Base-by-base conservation (phyloP, 2,888 invertebrate species). In the Hydroisotoma schaefferi region DNA sequence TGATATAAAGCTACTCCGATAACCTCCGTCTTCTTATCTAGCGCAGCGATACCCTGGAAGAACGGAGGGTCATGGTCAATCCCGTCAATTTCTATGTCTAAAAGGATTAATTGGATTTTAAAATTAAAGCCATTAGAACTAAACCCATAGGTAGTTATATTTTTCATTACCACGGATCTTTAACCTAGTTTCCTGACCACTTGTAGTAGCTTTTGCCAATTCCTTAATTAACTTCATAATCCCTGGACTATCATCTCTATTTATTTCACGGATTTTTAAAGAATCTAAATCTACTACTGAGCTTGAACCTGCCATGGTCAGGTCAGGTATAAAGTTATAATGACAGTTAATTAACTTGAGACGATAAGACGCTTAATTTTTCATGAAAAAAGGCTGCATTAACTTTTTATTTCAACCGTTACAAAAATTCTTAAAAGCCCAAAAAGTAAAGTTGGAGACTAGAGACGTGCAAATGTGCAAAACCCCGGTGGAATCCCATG, bases 1-100 rank as follows among this genome's bases (percentile, higher is more conserved):
- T 86, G 93, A 77, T 86, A 93, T 22, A 94, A 76, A 0, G 87
- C 84, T 75, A 87, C 92, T 0, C 91, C 94, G 4, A 71, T 60
- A 46, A 66, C 74, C 47, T 43, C 33, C 23, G 23, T 28, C n/a
- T 57, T 60, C 15, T 62, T 53, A n/a, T 37, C 51, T 75, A 86
- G 85, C 0, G 87, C 89, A 33, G 92, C 85, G 69, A 84, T 81
- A 73, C 87, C 86, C 10, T 79, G 79, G 77, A 87, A 92, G 38
- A 83, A 81, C 15, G 86, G 84, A 28, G 84, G 83, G 23, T 57
- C 75, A 2, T 75, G 70, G 37, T 84, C 85, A 73, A 87, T 89
- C 1, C 88, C 89, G 76, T 90, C 88, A 63, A 80, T 78, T 72
- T 85, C 83, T 63, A 89, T 75, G 67, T 80, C 86, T 85, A 74